Conservation (phyloP, 2,888 invertebrate genomes). For the Osedax frankpressi region DNA sequence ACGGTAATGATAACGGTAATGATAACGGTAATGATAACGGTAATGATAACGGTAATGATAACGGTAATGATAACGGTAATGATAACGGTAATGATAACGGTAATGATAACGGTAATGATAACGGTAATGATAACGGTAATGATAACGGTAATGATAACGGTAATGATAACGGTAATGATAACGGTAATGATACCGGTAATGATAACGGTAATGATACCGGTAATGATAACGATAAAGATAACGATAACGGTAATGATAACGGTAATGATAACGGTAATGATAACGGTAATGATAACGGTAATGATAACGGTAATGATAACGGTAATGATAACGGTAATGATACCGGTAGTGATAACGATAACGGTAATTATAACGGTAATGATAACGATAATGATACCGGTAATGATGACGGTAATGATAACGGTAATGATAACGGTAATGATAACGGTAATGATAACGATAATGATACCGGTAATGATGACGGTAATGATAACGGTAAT, state of each 20-base stretch:
- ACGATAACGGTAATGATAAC: constrained; percentile 1
- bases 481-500: too few relatives aligned
- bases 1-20: not conserved
- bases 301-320: not conserved
- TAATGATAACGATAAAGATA: too few relatives aligned
- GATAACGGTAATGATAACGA: too few relatives aligned
- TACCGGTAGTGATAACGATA: too few relatives aligned
- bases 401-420: too few relatives aligned
- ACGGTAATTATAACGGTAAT: too few relatives aligned
- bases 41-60: not conserved
- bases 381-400: not conserved
- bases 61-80: constrained; percentile 1
- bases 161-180: constrained; percentile 3
- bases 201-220: too few relatives aligned
- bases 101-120: constrained; percentile 4
- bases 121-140: not conserved
- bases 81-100: constrained; percentile 5
- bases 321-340: constrained; percentile 3
- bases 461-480: too few relatives aligned
- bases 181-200: too few relatives aligned
- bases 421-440: too few relatives aligned
- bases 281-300: not conserved
- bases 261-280: constrained; percentile 7
- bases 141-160: constrained; percentile 2
- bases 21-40: not conserved